These are phyloP conservation scores for Proctacanthus coquilletti DNA, from an alignment of 1,140 invertebrate species.

Conservation along the genomic window DNA sequence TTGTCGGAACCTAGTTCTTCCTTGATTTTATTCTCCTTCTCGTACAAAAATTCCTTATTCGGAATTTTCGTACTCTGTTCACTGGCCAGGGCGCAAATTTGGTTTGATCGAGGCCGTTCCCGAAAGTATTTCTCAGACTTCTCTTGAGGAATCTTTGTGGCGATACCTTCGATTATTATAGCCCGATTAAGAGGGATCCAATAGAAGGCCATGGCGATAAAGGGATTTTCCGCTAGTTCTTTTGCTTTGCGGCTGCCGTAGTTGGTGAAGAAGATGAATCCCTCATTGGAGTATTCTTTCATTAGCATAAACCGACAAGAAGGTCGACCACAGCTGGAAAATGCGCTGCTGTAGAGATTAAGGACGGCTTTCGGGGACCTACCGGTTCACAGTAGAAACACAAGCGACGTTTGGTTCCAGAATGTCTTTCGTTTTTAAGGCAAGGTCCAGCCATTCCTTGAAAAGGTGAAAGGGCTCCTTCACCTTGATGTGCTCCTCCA, in stretches of 20 bases:
- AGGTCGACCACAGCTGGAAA: slow-evolving; percentile 51
- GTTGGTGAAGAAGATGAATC: slow-evolving; percentile 77
- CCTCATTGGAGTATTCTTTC: slow-evolving; percentile 58
- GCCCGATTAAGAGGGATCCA: slow-evolving; percentile 72
- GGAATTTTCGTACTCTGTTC: slow-evolving; percentile 68
- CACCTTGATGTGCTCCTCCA: slow-evolving; percentile 53
- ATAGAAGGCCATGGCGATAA: slow-evolving; percentile 76
- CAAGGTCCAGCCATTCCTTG: slow-evolving; percentile 70
- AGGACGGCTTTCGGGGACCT: too few relatives aligned
- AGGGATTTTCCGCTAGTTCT: slow-evolving; percentile 67
- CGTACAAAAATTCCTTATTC: slow-evolving; percentile 49
- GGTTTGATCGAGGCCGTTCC: slow-evolving; percentile 61
- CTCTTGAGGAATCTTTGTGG: slow-evolving; percentile 51
- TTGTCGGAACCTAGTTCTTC: slow-evolving; percentile 32
- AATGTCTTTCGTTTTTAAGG: slow-evolving; percentile 48
- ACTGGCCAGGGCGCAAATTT: slow-evolving; percentile 72
- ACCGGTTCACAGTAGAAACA: slow-evolving; percentile 72
- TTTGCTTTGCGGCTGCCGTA: slow-evolving; percentile 62
- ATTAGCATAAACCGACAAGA: slow-evolving; percentile 63
- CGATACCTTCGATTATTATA: slow-evolving; percentile 75
- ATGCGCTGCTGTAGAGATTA: too few relatives aligned
- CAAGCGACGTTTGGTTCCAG: slow-evolving; percentile 81
- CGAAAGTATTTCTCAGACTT: slow-evolving; percentile 77
- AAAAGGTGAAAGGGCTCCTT: slow-evolving; percentile 75
- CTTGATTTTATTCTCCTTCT: slow-evolving; percentile 48